Base-by-base conservation (phyloP, 2,888 invertebrate genomes). In the Noctua janthina region DNA sequence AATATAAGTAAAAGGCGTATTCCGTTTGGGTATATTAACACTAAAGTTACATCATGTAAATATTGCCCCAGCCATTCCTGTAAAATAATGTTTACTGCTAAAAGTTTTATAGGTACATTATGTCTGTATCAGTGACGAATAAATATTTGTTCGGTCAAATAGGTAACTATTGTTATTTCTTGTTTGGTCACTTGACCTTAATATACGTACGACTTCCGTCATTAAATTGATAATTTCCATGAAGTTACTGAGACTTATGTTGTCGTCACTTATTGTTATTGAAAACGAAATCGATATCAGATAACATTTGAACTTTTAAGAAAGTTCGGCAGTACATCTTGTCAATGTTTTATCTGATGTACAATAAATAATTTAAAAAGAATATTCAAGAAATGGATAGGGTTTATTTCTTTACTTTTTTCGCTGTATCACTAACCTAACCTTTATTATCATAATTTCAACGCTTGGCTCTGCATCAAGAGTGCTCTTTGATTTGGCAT, bases 81-180 rank as follows among this genome's bases (percentile, higher is more conserved):
- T 20, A 74, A 78, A 78, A 83, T 67, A 71, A 54, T 74, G 59
- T 62, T 84, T 56, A 74, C 46, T 67, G 62, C 3, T 8, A 29
- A 59, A 76, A 54, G 4, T 67, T 56, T n/a, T 10, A 67, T 67
- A 39, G 39, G 39, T 29, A 35, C 3, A 49, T 54, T 77, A 68
- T 29, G 23, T 62, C 51, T 68, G 67, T 71, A 67, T 68, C 62
- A 72, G 39, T 64, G 35, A 69, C 69, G 0, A 83, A 82, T 78
- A 13, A 10, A 54, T 73, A 49, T 70, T 69, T 73, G 29, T 82
- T 70, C 35, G 46, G 17, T 35, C 66, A 66, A 78, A 59, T 39
- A n/a, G n/a, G n/a, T n/a, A 15, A 1, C 10, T 70, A 54, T 79
- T 70, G 29, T 66, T 46, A 51, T 56, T 84, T 64, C 29, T 64